phyloP scores from a whole-genome alignment of 2,888 invertebrate genomes.

The Aphelenchoides bicaudatus region DNA sequence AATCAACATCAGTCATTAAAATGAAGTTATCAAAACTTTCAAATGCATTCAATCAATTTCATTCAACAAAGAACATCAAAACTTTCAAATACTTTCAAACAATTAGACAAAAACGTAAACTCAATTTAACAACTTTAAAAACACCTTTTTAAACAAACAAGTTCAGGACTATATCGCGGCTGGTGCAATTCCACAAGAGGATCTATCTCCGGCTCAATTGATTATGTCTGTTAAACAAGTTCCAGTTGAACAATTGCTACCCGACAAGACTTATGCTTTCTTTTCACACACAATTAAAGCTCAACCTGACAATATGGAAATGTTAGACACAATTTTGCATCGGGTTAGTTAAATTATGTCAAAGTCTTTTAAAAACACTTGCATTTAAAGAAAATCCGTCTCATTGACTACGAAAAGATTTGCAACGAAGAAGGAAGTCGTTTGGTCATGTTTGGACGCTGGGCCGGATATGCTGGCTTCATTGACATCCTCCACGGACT shows the following conservation, averaged over 20 bases:
- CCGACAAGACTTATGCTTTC: slow-evolving; percentile 94
- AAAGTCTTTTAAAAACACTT: slow-evolving; percentile 9
- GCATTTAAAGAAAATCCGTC: slow-evolving; percentile 74
- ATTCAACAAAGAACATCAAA: too few species aligned
- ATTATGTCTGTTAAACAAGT: slow-evolving; percentile 93
- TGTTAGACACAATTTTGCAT: slow-evolving; percentile 89
- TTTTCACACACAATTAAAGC: slow-evolving; percentile 99
- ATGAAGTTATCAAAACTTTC: too few species aligned
- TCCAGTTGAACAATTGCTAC: slow-evolving; percentile 78
- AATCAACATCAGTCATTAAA: too few species aligned
- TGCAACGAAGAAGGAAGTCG: slow-evolving; percentile 82
- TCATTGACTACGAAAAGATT: slow-evolving; percentile 95
- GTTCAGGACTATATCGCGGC: slow-evolving; percentile 80
- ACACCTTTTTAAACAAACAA: too few species aligned
- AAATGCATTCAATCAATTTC: too few species aligned
- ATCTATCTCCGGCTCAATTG: slow-evolving; percentile 88
- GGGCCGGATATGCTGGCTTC: slow-evolving; percentile 96
- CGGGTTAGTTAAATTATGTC: slow-evolving; percentile 63
- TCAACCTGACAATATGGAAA: slow-evolving; percentile 93
- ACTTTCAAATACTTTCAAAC: too few species aligned
- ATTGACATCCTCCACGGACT: slow-evolving; percentile 96
- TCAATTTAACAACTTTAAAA: too few species aligned
- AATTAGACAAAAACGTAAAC: too few species aligned
- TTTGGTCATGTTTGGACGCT: slow-evolving; percentile 96
- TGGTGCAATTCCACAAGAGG: slow-evolving; percentile 89